Conservation (phyloP, 2,113 vertebrate species). For the Psittacula cyanocephala region DNA sequence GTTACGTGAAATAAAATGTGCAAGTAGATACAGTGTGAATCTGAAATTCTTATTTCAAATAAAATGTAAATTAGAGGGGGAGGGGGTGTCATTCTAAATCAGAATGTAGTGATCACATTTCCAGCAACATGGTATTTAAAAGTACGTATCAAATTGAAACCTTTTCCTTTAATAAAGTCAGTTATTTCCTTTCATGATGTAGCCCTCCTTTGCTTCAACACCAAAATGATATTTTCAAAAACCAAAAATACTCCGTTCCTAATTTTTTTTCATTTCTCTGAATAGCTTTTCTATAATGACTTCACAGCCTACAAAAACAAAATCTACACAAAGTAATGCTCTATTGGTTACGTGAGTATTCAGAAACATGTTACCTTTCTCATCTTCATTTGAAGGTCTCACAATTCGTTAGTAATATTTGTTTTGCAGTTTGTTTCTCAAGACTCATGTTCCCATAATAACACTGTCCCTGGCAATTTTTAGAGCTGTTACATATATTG, state of each 20-base stretch:
- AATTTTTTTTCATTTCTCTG: neutral
- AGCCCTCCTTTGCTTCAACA: neutral
- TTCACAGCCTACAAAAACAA: neutral
- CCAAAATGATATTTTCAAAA: neutral
- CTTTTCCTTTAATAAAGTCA: neutral
- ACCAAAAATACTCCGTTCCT: neutral
- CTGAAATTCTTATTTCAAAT: neutral
- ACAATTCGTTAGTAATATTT: neutral
- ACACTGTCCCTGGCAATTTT: neutral
- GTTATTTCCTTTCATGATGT: neutral
- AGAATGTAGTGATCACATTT: neutral
- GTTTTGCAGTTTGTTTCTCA: neutral
- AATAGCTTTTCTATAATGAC: neutral
- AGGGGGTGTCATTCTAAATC: neutral
- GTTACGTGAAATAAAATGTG: neutral
- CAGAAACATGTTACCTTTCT: neutral
- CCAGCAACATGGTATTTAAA: neutral
- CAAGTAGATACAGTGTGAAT: neutral
- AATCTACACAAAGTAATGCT: neutral
- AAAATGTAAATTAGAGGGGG: neutral
- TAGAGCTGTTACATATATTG: neutral
- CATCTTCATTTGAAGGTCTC: neutral
- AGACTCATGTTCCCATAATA: neutral
- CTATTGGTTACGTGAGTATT: neutral
- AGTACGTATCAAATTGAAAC: neutral